Evolutionary conservation across 2,888 invertebrate genomes (phyloP), one percentile per base, ranked within the genome.

Genomic region (Furcula furcula): DNA sequence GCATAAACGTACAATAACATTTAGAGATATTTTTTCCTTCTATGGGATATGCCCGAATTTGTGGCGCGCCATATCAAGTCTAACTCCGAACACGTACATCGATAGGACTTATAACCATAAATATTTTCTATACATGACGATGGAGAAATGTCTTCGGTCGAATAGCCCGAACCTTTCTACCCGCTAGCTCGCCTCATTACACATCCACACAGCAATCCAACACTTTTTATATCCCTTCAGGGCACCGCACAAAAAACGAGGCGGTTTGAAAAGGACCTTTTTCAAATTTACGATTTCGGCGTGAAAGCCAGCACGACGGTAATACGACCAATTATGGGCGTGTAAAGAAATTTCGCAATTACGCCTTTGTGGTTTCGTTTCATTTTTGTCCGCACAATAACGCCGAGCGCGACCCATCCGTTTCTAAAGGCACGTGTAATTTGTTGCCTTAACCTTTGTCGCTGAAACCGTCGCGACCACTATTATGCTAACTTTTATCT

Each of bases 281-380:
- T 77, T 75, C 63, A 60, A 76, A 78, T 78, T 77, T 75, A 75
- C 75, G 76, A 67, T 58, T 64, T 46, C 50, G 54, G 62, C 66
- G 67, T 67, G 74, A 77, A 81, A 76, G 73, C 65, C 57, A 55
- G 57, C 52, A 43, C 60, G 55, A 43, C 45, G 59, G 60, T 66
- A 67, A 68, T 64, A 59, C 58, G 55, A 47, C 66, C 74, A 72
- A 75, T 74, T 76, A 74, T 58, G 51, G 9, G 51, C 56, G 49
- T 64, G 70, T 69, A 68, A 72, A 65, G 73, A 66, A 74, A 74
- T 72, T 74, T 65, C 55, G 67, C 70, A 67, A 77, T 76, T 71
- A 70, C 64, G 52, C 48, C 56, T 48, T 52, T 55, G 52, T 61
- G 47, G 47, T 56, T 65, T 64, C 50, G 69, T 59, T 44, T 45